Percentiles rank a stretch among this genome's conserved stretches.
Evolutionary conservation across 2,888 invertebrate genomes (phyloP).

Genomic region (Cantharis lateralis): DNA sequence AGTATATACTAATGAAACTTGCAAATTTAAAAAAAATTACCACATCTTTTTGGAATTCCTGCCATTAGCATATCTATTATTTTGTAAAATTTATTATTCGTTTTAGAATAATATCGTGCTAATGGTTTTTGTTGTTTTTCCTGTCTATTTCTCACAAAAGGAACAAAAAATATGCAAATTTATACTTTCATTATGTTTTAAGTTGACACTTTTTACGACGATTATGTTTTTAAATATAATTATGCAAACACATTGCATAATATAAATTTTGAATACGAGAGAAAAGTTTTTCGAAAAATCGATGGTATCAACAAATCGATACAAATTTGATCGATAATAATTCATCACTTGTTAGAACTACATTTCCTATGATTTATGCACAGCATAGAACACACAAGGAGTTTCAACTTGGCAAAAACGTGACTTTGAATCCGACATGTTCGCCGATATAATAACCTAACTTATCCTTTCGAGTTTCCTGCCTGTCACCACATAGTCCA

Average conservation of each 20-base stretch:
- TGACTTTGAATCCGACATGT: slow-evolving; percentile 31
- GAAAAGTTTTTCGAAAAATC: not conserved
- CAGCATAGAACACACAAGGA: slow-evolving; percentile 29
- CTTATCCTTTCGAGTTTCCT: slow-evolving; percentile 31
- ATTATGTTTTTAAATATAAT: not conserved
- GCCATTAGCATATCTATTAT: not conserved
- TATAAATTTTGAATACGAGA: not conserved
- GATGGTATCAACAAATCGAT: not conserved
- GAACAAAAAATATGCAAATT: not conserved
- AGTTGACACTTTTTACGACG: not conserved
- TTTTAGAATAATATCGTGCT: slow-evolving; percentile 2
- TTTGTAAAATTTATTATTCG: slow-evolving; percentile 11
- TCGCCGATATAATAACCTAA: slow-evolving; percentile 31
- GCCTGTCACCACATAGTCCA: slow-evolving; percentile 29
- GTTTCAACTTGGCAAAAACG: slow-evolving; percentile 31
- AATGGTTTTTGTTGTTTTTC: not conserved
- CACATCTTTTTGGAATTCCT: slow-evolving; percentile 3
- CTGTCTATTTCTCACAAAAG: not conserved
- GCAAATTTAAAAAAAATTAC: slow-evolving; percentile 4
- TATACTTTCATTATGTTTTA: slow-evolving; percentile 1
- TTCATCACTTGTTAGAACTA: not conserved
- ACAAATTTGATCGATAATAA: not conserved
- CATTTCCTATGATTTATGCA: slow-evolving; percentile 21
- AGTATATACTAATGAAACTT: slow-evolving; percentile 4
- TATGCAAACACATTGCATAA: not conserved